These are phyloP conservation scores for Isurus oxyrinchus DNA, from an alignment of 2,113 vertebrate genomes.

Conservation along the genomic window DNA sequence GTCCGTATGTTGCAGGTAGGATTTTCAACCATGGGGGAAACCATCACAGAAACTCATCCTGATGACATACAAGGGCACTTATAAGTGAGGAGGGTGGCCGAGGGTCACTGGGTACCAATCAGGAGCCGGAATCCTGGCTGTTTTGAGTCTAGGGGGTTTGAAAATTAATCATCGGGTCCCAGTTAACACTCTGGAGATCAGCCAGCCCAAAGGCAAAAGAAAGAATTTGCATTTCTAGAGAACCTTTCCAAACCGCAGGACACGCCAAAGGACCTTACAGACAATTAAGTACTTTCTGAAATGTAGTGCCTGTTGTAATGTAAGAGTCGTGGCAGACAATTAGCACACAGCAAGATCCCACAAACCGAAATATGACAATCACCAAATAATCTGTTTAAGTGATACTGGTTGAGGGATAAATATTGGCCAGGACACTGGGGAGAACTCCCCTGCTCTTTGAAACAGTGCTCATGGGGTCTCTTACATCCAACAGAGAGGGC, in stretches of 20 bases:
- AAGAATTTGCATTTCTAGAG: not conserved
- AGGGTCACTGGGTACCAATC: not conserved
- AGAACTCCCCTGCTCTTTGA: not conserved
- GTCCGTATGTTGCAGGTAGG: not conserved
- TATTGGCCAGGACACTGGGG: not conserved
- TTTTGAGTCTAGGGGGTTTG: not conserved
- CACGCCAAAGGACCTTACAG: not conserved
- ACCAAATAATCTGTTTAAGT: not conserved
- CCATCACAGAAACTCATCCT: not conserved
- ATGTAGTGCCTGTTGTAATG: not conserved
- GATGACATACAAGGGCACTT: not conserved
- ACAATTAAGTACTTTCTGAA: not conserved
- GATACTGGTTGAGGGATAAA: not conserved
- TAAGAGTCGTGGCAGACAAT: not conserved
- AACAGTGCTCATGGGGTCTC: not conserved
- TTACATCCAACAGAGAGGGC: not conserved
- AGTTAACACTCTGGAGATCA: not conserved
- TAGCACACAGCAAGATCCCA: not conserved
- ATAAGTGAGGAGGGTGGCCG: conserved; percentile 13
- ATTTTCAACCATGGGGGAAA: conserved; percentile 24
- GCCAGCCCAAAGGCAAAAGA: not conserved
- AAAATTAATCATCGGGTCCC: not conserved
- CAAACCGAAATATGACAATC: not conserved
- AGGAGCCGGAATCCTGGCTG: not conserved
- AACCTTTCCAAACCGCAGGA: not conserved